Evolutionary conservation across 2,888 invertebrate species (phyloP).

Genomic region (Sialis fuliginosa): DNA sequence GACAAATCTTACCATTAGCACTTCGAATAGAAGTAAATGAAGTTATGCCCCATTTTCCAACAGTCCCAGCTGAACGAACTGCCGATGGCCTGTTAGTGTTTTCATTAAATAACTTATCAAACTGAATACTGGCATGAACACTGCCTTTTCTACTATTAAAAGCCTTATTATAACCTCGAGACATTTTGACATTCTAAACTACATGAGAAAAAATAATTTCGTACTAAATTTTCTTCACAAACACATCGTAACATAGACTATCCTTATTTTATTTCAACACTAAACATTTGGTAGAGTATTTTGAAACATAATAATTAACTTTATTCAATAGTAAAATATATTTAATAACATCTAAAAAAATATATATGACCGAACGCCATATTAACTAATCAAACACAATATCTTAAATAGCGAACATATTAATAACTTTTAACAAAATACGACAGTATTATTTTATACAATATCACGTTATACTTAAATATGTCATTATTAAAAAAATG

Average conservation of each 20-base stretch:
- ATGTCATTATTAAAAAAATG: too few species aligned
- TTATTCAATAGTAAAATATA: too few species aligned
- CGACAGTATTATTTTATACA: too few species aligned
- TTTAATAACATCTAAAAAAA: too few species aligned
- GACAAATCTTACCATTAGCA: constrained; percentile 40
- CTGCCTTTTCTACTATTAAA: constrained; percentile 19
- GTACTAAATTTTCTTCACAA: background rate
- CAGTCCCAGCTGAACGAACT: constrained; percentile 75
- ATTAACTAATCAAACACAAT: too few species aligned
- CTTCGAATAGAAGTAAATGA: constrained; percentile 82
- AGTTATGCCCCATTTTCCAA: constrained; percentile 89
- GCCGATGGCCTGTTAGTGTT: constrained; percentile 78
- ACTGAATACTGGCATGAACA: constrained; percentile 36
- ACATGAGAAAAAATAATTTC: background rate
- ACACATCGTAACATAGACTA: background rate
- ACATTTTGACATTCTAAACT: constrained; percentile 17
- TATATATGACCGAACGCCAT: too few species aligned
- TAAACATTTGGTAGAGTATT: background rate
- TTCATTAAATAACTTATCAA: constrained; percentile 47
- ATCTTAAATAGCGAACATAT: too few species aligned
- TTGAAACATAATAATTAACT: too few species aligned
- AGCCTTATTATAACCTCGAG: constrained; percentile 29
- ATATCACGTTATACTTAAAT: too few species aligned
- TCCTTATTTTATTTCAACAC: background rate
- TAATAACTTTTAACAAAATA: too few species aligned